A percentile compares a stretch with the other conserved stretches of the same genome.
Evolutionary conservation across 2,113 vertebrate species (phyloP).

Genomic region (Clinocottus analis): DNA sequence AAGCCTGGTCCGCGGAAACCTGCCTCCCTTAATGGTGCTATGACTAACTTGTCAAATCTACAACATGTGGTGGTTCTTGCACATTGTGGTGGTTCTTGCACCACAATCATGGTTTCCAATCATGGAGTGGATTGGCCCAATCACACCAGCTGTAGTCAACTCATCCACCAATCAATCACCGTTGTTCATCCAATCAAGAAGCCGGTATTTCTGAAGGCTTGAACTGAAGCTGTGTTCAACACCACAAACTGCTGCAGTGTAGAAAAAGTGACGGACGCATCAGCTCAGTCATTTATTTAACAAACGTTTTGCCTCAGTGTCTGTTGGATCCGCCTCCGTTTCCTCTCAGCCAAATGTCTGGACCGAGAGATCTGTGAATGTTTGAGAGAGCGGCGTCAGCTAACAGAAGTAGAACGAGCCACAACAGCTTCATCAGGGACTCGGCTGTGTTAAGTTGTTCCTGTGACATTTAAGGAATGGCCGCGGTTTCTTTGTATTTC

Average conservation of each 20-base stretch:
- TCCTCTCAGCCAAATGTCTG: no score
- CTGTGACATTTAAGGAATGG: no score
- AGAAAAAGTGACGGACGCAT: no score
- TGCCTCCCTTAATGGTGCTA: not conserved
- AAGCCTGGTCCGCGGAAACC: not conserved
- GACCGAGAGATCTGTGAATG: not conserved
- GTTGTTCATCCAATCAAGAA: not conserved
- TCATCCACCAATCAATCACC: constrained; percentile 16
- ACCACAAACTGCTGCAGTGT: not conserved
- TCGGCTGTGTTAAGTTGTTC: no score
- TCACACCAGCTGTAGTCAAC: not conserved
- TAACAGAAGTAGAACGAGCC: not conserved
- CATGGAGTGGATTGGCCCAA: not conserved
- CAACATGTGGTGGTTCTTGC: not conserved
- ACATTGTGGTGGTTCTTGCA: not conserved
- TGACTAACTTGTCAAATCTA: not conserved
- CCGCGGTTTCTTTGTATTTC: not conserved
- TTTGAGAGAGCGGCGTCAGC: not conserved
- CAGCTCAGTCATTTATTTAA: no score
- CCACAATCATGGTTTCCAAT: no score
- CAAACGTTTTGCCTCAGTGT: no score
- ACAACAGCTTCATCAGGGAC: no score
- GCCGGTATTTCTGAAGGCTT: not conserved
- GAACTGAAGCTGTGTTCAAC: not conserved
- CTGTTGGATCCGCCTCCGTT: no score